Base-by-base conservation (phyloP, 2,113 vertebrate genomes). In the Amia ocellicauda region DNA sequence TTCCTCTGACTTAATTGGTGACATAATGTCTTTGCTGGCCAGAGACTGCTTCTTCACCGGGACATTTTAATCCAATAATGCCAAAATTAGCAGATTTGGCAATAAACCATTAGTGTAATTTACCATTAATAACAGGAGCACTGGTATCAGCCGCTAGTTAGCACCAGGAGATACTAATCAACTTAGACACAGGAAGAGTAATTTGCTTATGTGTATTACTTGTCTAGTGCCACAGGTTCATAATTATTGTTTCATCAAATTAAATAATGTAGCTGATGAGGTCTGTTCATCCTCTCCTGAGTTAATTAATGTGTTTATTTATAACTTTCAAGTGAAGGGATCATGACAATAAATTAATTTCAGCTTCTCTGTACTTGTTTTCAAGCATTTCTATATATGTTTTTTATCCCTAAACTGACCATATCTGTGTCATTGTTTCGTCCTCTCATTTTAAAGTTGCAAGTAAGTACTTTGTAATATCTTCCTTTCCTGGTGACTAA, bases 91-190 rank as follows among this genome's bases (percentile, higher is more conserved):
- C 71, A 76, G 66, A 74, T 62, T 69, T 75, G 68, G 24, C 69
- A 60, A 63, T 64, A 61, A 70, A 73, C 58, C 62, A 63, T 68
- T 66, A 58, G 78, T 80, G 41, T 59, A 56, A 80, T 80, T 77
- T 77, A 58, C 58, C 42, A 51, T 75, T 74, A 75, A 78, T 78
- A 76, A 85, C 74, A 74, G 72, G 67, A 24, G 66, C 60, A 72
- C 70, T 54, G 56, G 61, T 70, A 62, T 60, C 53, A 77, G 66
- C 67, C 69, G 64, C 67, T 58, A 68, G 67, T 72, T 77, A 64
- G 70, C 68, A 71, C 74, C 67, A 80, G 72, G 74, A 24, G 62
- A 71, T 58, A 67, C 78, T 42, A 70, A 76, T 74, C 74, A 50
- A 27, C 19, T 69, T 74, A 74, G 50, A 68, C 72, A 67, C 77